A percentile compares a stretch with the other conserved stretches of the same genome.
Evolutionary conservation across 2,888 invertebrate species (phyloP).

Genomic region (Drosophila basisetae): DNA sequence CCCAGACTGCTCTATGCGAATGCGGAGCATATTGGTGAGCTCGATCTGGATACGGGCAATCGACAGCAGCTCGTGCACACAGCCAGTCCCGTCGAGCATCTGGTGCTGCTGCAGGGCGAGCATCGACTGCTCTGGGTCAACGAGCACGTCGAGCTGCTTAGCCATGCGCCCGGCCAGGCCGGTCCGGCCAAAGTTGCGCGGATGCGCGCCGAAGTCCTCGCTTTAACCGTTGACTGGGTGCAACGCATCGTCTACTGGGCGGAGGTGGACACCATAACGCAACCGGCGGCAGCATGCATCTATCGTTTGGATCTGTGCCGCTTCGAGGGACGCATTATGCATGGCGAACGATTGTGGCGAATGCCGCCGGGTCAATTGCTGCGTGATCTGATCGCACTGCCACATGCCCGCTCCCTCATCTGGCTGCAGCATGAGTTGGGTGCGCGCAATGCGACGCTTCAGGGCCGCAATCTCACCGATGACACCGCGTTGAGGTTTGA

Average conservation of each 20-base stretch:
- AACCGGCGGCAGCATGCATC: conserved; percentile 86
- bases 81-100: conserved; percentile 88
- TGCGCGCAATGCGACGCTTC: conserved; percentile 60
- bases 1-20: conserved; percentile 92
- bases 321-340: conserved; percentile 86
- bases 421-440: conserved; percentile 89
- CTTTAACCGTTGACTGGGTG: conserved; percentile 95
- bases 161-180: conserved; percentile 77
- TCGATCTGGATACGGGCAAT: conserved; percentile 91
- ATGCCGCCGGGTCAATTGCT: conserved; percentile 88
- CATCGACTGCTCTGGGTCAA: conserved; percentile 93
- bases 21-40: conserved; percentile 89
- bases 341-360: conserved; percentile 86
- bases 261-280: conserved; percentile 86
- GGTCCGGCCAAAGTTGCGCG: conserved; percentile 86
- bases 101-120: conserved; percentile 88
- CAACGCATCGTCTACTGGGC: conserved; percentile 93
- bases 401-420: conserved; percentile 90
- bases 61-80: conserved; percentile 88
- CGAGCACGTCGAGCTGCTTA: conserved; percentile 84
- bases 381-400: conserved; percentile 90
- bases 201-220: conserved; percentile 87
- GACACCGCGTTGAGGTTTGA: conserved; percentile 21
- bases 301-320: conserved; percentile 89
- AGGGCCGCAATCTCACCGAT: conserved; percentile 71